These are phyloP conservation scores for Sycobia sp. DNA, from an alignment of 1,140 invertebrate genomes.

Conservation along the genomic window DNA sequence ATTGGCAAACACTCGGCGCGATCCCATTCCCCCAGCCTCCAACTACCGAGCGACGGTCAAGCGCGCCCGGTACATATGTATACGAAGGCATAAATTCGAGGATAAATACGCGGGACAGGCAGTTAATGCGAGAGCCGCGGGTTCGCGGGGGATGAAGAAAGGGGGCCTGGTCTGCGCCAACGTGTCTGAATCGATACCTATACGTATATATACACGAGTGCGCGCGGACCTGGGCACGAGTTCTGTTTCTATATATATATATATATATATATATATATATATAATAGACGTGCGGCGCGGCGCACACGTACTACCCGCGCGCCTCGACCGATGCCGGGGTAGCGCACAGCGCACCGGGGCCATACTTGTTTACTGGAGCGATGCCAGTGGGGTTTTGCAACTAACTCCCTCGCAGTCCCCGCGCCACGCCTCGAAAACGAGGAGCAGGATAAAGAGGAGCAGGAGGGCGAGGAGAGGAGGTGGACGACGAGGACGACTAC, in stretches of 20 bases:
- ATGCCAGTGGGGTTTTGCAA: slow-evolving; percentile 38
- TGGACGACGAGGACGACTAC: neutral
- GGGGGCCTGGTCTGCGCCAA: slow-evolving; percentile 19
- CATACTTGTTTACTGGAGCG: slow-evolving; percentile 51
- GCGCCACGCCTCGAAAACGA: neutral
- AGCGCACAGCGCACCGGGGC: no score
- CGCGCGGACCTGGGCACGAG: no score
- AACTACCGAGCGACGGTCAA: neutral
- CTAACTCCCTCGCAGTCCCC: neutral
- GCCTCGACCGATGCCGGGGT: no score
- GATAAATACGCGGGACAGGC: slow-evolving; percentile 52
- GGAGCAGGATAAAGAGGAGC: no score
- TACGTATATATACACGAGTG: neutral
- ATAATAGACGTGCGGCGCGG: slow-evolving; percentile 12
- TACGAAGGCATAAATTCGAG: slow-evolving; percentile 51
- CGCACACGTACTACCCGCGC: no score
- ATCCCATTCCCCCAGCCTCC: neutral
- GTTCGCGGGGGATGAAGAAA: slow-evolving; percentile 6
- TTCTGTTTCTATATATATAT: no score
- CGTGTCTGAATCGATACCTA: slow-evolving; percentile 46
- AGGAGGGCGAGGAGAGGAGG: no score
- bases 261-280: neutral
- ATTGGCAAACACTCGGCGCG: neutral
- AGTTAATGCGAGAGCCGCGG: slow-evolving; percentile 44
- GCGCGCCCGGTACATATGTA: slow-evolving; percentile 46